Percentiles rank a stretch among this genome's conserved stretches.
Evolutionary conservation across 1,140 invertebrate species (phyloP).

Genomic region (Palaemon carinicauda): DNA sequence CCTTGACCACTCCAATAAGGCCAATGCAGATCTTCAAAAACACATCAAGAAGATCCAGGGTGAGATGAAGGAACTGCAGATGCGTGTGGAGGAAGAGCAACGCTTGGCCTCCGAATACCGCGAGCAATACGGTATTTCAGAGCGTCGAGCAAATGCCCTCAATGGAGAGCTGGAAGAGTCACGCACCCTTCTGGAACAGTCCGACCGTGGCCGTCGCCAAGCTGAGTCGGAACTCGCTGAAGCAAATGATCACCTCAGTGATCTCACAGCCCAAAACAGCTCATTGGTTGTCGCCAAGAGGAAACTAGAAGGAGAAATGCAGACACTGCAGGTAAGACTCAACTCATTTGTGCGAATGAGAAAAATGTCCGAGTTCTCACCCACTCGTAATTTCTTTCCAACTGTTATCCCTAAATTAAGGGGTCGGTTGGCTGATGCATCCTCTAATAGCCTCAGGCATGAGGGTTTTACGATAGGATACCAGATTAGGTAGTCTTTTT

Average conservation of each 20-base stretch:
- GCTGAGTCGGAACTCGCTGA: slow-evolving; percentile 71
- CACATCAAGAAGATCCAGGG: slow-evolving; percentile 68
- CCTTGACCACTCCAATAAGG: slow-evolving; percentile 37
- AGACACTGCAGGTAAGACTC: slow-evolving; percentile 22
- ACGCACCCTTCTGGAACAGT: slow-evolving; percentile 67
- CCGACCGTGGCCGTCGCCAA: slow-evolving; percentile 63
- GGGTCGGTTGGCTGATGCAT: no score
- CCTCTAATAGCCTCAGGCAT: no score
- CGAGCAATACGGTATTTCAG: slow-evolving; percentile 66
- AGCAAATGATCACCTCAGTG: slow-evolving; percentile 68
- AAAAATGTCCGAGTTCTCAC: no score
- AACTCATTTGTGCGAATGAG: neutral
- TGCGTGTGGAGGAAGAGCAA: slow-evolving; percentile 71
- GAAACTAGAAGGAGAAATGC: slow-evolving; percentile 36
- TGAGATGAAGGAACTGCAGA: slow-evolving; percentile 69
- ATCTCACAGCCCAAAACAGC: slow-evolving; percentile 20
- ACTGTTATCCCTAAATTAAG: no score
- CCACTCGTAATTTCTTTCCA: no score
- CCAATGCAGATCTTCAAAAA: slow-evolving; percentile 34
- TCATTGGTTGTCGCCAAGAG: slow-evolving; percentile 31
- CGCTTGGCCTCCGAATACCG: slow-evolving; percentile 70
- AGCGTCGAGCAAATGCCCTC: slow-evolving; percentile 63
- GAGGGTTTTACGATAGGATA: no score
- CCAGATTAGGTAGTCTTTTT: no score
- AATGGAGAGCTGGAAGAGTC: slow-evolving; percentile 70